Evolutionary conservation across 2,888 invertebrate genomes (phyloP), one percentile per base, ranked within the genome.

Genomic region (Cecidostiba fungosa): DNA sequence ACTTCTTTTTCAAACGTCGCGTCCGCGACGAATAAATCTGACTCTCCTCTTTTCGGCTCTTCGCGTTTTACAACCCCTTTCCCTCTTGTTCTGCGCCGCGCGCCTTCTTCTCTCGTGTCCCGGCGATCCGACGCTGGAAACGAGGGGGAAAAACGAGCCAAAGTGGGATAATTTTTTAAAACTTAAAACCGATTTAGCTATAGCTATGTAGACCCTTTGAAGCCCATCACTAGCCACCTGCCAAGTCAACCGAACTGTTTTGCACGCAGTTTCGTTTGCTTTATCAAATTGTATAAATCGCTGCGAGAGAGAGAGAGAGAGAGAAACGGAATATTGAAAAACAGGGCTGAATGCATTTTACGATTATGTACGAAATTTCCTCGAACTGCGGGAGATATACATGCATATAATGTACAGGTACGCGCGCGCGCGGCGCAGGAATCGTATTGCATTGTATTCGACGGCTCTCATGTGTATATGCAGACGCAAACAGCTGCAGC

Each of bases 1-100:
- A 92, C 91, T 92, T 92, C 88, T 91, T 91, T 90, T 88, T 90
- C 77, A 77, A 76, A 80, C 36, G 54, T 76, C 50, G n/a, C n/a
- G 39, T 80, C 76, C 77, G 70, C 72, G 43, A 79, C 81, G 54
- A 84, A 83, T 81, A 84, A 84, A 80, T 81, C 84, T 70, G 85
- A 88, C 74, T 80, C 84, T 29, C 76, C 73, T 84, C 74, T 84
- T 70, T 84, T 74, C 50, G 23, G 39, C 81, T 66, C 69, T 36
- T 69, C 43, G 36, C 59, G 70, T 76, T 66, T 59, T 50, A 32
- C 32, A 81, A 82, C 70, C 54, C 69, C 77, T 50, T 82, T 74
- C 62, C 23, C 66, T 62, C 66, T 82, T 32, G 66, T 47, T 59
- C 80, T 10, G 32, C 14, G 32, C 32, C 12, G 43, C 12, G 43